These are phyloP conservation scores for Mesorhabditis sp. DNA, from an alignment of 2,888 invertebrate genomes.

Conservation along the genomic window DNA sequence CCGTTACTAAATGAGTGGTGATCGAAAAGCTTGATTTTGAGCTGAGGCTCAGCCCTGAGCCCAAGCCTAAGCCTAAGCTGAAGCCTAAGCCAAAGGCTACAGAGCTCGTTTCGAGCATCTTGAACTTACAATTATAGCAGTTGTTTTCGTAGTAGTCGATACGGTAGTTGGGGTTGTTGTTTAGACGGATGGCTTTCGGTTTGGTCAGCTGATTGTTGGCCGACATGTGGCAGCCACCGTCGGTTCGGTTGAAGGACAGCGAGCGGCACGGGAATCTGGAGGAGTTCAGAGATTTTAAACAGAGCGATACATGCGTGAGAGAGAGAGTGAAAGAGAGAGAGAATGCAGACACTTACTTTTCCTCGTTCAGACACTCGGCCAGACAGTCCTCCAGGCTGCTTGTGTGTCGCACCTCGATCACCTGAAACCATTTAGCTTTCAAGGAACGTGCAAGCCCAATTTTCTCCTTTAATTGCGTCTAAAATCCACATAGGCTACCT, in stretches of 20 bases:
- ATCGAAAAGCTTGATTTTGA: no score
- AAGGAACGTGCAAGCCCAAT: no score
- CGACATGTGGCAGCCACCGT: slow-evolving; percentile 54
- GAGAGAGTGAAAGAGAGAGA: not conserved
- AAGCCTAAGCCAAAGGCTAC: not conserved
- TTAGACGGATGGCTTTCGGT: slow-evolving; percentile 51
- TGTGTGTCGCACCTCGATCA: slow-evolving; percentile 22
- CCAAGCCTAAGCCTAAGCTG: no score
- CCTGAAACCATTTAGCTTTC: not conserved
- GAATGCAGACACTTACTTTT: slow-evolving; percentile 7
- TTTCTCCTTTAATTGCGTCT: slow-evolving; percentile 9
- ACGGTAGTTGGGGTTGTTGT: slow-evolving; percentile 58
- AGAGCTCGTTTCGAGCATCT: not conserved
- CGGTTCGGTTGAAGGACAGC: slow-evolving; percentile 57
- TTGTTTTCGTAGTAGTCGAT: slow-evolving; percentile 59
- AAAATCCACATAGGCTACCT: slow-evolving; percentile 23
- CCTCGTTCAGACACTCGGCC: slow-evolving; percentile 51
- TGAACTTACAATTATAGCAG: slow-evolving; percentile 54
- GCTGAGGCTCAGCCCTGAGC: no score
- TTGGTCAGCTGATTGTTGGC: slow-evolving; percentile 55
- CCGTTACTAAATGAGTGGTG: slow-evolving; percentile 40
- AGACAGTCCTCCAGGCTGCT: slow-evolving; percentile 53
- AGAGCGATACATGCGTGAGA: not conserved
- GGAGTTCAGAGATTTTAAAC: not conserved
- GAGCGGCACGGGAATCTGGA: slow-evolving; percentile 50